These are phyloP conservation scores for Mactromeris polynyma DNA, from an alignment of 2,888 invertebrate genomes.

Conservation along the genomic window DNA sequence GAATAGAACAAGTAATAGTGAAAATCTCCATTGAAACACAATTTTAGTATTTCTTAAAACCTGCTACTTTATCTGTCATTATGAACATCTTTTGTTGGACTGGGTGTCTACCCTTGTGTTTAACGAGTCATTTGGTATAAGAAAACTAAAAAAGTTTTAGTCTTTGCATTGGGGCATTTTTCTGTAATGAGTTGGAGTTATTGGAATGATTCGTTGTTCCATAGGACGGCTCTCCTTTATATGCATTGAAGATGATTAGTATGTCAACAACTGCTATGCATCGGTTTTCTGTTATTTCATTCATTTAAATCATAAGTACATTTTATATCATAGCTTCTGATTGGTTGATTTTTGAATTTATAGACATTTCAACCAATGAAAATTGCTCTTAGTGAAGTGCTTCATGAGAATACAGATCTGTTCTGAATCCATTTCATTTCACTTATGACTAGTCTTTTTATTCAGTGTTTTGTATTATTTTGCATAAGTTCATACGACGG, in stretches of 20 bases:
- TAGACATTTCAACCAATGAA: neutral
- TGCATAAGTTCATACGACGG: neutral
- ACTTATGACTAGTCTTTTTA: neutral
- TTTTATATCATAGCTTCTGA: slow-evolving; percentile 8
- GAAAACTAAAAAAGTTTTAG: too few relatives aligned
- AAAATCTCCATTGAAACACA: too few relatives aligned
- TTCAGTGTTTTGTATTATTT: slow-evolving; percentile 4
- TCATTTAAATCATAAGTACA: neutral
- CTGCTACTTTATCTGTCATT: too few relatives aligned
- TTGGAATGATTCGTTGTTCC: too few relatives aligned
- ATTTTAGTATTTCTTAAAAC: too few relatives aligned
- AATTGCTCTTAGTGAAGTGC: neutral
- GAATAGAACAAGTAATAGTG: too few relatives aligned
- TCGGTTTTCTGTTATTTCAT: neutral
- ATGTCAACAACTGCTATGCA: slow-evolving; percentile 10
- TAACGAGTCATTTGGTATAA: too few relatives aligned
- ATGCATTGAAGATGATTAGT: neutral
- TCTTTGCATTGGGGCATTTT: too few relatives aligned
- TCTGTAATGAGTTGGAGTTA: too few relatives aligned
- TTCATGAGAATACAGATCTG: slow-evolving; percentile 12
- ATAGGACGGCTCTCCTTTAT: neutral
- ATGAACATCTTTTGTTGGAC: too few relatives aligned
- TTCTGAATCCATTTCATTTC: neutral
- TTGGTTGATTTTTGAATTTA: neutral
- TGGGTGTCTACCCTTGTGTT: too few relatives aligned